A percentile compares a stretch with the other conserved stretches of the same genome.
Evolutionary conservation across 2,888 invertebrate genomes (phyloP).

Genomic region (Branchinecta sandiegonensis): DNA sequence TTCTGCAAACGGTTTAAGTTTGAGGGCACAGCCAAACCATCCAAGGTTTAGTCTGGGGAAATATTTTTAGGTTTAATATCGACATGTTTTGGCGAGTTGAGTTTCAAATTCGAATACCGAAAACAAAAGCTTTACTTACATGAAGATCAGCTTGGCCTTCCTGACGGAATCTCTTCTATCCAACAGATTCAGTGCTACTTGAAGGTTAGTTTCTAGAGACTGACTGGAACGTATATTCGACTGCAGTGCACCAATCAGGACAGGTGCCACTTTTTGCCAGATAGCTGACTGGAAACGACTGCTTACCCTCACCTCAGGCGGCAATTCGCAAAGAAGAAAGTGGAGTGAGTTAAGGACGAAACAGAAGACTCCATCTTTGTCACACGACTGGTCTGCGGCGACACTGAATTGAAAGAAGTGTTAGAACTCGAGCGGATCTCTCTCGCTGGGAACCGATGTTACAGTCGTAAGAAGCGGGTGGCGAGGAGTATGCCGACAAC

Average conservation of each 20-base stretch:
- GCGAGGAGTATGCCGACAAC: too few relatives aligned
- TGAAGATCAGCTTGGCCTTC: background rate
- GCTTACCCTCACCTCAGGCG: background rate
- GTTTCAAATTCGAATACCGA: too few relatives aligned
- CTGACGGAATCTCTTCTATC: background rate
- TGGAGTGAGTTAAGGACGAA: background rate
- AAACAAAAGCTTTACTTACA: background rate
- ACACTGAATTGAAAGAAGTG: too few relatives aligned
- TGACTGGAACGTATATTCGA: background rate
- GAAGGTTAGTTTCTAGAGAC: background rate
- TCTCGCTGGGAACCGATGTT: too few relatives aligned
- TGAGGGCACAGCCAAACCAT: too few relatives aligned
- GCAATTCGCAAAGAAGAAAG: background rate
- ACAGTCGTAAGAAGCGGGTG: too few relatives aligned
- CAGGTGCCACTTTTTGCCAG: slow-evolving; percentile 4
- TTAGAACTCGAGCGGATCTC: too few relatives aligned
- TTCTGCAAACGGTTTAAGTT: too few relatives aligned
- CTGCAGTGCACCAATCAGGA: background rate
- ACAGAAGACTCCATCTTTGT: background rate
- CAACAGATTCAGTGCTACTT: background rate
- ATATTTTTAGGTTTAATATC: too few relatives aligned
- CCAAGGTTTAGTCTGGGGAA: too few relatives aligned
- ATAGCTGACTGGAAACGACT: background rate
- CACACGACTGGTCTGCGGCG: too few relatives aligned
- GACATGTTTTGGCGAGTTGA: too few relatives aligned